phyloP scores from a whole-genome alignment of 2,888 invertebrate genomes.

The Cerceris ruficornis region DNA sequence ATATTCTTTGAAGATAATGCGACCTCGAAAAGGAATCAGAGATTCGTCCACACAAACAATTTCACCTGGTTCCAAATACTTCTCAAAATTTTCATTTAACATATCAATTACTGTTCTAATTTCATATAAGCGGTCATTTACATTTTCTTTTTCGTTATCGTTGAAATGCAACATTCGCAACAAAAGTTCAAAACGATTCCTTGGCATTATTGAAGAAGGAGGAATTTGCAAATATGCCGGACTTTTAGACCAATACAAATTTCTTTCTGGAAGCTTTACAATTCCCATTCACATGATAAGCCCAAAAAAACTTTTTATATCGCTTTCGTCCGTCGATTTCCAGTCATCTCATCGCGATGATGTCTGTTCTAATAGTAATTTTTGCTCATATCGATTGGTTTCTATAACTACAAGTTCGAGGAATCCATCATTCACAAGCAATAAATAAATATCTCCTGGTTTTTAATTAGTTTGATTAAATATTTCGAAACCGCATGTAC shows the following conservation, averaged over 20 bases:
- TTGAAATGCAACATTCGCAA: conserved; percentile 23
- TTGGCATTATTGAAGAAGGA: conserved; percentile 22
- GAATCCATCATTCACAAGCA: conserved; percentile 15
- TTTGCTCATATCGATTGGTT: conserved; percentile 12
- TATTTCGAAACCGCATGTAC: too few species aligned
- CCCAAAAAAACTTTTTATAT: conserved; percentile 20
- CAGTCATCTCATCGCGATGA: conserved; percentile 1
- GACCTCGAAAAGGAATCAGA: conserved; percentile 16
- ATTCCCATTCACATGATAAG: conserved; percentile 24
- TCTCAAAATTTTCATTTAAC: conserved; percentile 16
- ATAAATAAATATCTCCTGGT: conserved; percentile 7
- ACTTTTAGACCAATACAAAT: conserved; percentile 26
- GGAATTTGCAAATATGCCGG: conserved; percentile 13
- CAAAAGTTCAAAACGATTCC: conserved; percentile 22
- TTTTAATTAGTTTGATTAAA: neutral
- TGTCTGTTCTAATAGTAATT: neutral
- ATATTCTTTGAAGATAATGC: conserved; percentile 5
- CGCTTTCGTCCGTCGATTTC: conserved; percentile 9
- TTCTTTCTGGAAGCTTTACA: conserved; percentile 9
- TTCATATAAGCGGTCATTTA: conserved; percentile 18
- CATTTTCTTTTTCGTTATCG: conserved; percentile 25
- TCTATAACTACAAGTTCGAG: conserved; percentile 8
- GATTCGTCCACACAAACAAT: conserved; percentile 14
- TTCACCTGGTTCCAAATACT: conserved; percentile 21
- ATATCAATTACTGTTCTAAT: conserved; percentile 18